These are phyloP conservation scores for Ispidina lecontei DNA, from an alignment of 2,797 vertebrate species.

Conservation along the genomic window DNA sequence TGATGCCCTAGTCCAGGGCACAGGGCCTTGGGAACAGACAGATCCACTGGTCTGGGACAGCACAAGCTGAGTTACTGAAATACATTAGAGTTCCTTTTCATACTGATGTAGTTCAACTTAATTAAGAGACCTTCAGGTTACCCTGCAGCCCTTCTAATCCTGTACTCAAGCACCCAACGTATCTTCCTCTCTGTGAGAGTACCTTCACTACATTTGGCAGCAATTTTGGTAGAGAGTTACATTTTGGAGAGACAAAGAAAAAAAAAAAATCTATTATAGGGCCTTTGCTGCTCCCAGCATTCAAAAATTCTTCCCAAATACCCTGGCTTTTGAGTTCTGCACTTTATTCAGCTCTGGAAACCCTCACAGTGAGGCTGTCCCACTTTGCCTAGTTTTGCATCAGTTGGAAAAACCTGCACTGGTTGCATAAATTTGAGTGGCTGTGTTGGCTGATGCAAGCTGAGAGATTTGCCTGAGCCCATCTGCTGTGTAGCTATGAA, in stretches of 20 bases:
- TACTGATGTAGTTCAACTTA: background rate
- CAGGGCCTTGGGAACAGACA: background rate
- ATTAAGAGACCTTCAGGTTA: background rate
- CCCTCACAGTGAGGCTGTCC: background rate
- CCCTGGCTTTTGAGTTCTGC: background rate
- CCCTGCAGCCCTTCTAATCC: background rate
- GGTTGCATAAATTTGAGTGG: background rate
- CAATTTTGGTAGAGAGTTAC: background rate
- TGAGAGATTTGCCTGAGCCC: background rate
- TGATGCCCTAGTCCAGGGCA: background rate
- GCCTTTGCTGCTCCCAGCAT: background rate
- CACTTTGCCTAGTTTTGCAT: background rate
- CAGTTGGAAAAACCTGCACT: background rate
- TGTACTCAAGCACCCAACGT: accelerated
- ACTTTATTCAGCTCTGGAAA: background rate
- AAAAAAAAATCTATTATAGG: background rate
- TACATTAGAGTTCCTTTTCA: background rate
- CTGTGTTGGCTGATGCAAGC: background rate
- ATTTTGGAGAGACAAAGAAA: background rate
- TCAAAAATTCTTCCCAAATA: background rate
- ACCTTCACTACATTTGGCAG: background rate
- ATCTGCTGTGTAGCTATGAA: background rate
- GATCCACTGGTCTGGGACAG: background rate
- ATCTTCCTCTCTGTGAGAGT: background rate
- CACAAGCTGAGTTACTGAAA: background rate